Conservation (phyloP, 2,888 invertebrate genomes). For the Nomada goodeniana region DNA sequence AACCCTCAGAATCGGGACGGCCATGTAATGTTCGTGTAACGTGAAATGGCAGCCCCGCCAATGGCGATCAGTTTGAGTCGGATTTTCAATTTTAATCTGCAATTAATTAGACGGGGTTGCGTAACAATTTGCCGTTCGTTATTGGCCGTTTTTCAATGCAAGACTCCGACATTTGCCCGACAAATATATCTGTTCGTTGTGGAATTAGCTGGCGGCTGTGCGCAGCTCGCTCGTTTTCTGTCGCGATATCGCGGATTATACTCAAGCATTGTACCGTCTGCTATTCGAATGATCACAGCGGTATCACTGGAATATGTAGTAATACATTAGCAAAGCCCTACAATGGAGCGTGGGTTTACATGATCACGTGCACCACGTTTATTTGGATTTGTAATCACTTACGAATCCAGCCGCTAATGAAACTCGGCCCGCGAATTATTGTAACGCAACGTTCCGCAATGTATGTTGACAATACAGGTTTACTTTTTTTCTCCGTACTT, state of each 20-base stretch:
- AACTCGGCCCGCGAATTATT: slow-evolving; percentile 33
- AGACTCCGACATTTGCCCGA: slow-evolving; percentile 28
- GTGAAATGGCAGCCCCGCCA: slow-evolving; percentile 77
- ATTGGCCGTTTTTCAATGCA: slow-evolving; percentile 26
- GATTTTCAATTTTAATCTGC: slow-evolving; percentile 76
- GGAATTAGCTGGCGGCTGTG: slow-evolving; percentile 29
- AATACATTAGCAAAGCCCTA: slow-evolving; percentile 35
- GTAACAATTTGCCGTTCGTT: slow-evolving; percentile 31
- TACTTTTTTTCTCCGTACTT: not conserved
- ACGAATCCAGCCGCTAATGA: slow-evolving; percentile 32
- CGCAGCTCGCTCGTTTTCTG: slow-evolving; percentile 6
- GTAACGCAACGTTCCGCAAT: not conserved
- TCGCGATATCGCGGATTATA: slow-evolving; percentile 27
- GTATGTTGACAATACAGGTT: not conserved
- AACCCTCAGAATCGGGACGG: slow-evolving; percentile 18
- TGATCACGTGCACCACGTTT: slow-evolving; percentile 34
- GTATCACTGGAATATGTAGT: slow-evolving; percentile 40
- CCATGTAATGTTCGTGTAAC: slow-evolving; percentile 1
- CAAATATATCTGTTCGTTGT: slow-evolving; percentile 30
- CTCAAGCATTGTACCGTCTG: slow-evolving; percentile 18
- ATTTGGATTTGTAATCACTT: slow-evolving; percentile 50
- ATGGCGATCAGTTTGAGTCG: slow-evolving; percentile 61
- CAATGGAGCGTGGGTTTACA: slow-evolving; percentile 36
- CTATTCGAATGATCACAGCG: slow-evolving; percentile 30
- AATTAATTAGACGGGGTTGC: slow-evolving; percentile 75